Base-by-base conservation (phyloP, 1,140 invertebrate species). In the Drosophila baimaii region DNA sequence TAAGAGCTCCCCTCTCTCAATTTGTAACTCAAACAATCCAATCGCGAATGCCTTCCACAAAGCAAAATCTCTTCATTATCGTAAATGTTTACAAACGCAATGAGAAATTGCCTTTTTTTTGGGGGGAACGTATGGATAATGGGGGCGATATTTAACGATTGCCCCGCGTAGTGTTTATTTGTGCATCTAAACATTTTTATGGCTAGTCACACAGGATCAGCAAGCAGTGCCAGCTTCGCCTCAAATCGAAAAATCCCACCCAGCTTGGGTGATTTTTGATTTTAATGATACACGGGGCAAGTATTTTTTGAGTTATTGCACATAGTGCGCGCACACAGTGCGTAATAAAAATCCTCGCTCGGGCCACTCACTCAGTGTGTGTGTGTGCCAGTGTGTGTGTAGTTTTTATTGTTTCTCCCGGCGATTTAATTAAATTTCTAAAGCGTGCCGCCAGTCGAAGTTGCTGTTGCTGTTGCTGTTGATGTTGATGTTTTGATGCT, bases 251-350 rank as follows among this genome's bases (percentile, higher is more conserved):
- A 35, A 49, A 68, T 55, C 57, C 70, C 82, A 74, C 83, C 77
- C 79, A 77, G 82, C 79, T 81, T 83, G 83, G 80, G 49, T 68
- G 52, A 59, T 66, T 83, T 86, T 83, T 83, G 83, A 88, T 88
- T 88, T 88, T 88, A 88, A 88, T 88, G 83, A 88, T 88, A 89
- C 58, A 80, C 84, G 62, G 72, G 57, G 27, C 79, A 88, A 88
- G 83, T 88, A 89, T 86, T 88, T 86, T 86, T 86, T 86, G 83
- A 88, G 80, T 86, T 86, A 86, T 86, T 88, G 83, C 63, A 54
- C 75, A 81, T 64, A 52, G 64, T 33, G 61, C 27, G 61, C 35
- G 35, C 63, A 76, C 63, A 76, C 78, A 78, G 75, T 57, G 73
- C 68, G 83, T 88, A 88, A 86, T 86, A 86, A 86, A 86, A 86